These are phyloP conservation scores for Hyperoplus immaculatus DNA, from an alignment of 2,797 vertebrate species.

Conservation along the genomic window DNA sequence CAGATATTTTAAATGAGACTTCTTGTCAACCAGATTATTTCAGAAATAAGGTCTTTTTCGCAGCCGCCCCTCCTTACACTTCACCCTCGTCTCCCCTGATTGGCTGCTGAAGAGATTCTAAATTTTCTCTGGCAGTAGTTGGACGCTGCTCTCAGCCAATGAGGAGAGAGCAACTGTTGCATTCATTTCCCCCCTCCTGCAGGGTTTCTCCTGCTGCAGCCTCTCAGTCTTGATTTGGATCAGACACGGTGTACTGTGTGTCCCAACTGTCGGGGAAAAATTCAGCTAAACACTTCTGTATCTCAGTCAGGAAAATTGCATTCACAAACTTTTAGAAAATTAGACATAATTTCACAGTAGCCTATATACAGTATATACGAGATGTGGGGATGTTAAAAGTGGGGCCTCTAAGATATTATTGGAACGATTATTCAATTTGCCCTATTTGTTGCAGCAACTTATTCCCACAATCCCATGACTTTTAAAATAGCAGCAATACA, in stretches of 20 bases:
- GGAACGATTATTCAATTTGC: not conserved
- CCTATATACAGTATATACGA: not conserved
- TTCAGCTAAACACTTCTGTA: not conserved
- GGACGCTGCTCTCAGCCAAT: conserved; percentile 60
- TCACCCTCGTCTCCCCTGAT: conserved; percentile 24
- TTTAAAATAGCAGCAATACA: not conserved
- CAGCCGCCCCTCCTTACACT: not conserved
- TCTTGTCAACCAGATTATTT: conserved; percentile 18
- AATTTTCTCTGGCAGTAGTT: conserved; percentile 20
- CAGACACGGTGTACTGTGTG: not conserved
- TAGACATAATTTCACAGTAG: not conserved
- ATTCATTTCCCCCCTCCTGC: conserved; percentile 22
- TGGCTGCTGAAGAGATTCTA: conserved; percentile 46
- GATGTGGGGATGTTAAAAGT: not conserved
- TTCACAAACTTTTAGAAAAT: not conserved
- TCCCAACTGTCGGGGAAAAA: not conserved
- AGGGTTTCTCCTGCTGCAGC: conserved; percentile 38
- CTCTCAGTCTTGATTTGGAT: conserved; percentile 8
- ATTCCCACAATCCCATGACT: not conserved
- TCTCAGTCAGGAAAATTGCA: not conserved
- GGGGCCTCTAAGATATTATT: not conserved
- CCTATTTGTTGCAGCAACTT: not conserved
- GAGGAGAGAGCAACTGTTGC: conserved; percentile 74
- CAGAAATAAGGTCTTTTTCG: not conserved
- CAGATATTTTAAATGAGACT: conserved; percentile 33